Conservation (phyloP, 2,888 invertebrate genomes). For the Bibio marci region DNA sequence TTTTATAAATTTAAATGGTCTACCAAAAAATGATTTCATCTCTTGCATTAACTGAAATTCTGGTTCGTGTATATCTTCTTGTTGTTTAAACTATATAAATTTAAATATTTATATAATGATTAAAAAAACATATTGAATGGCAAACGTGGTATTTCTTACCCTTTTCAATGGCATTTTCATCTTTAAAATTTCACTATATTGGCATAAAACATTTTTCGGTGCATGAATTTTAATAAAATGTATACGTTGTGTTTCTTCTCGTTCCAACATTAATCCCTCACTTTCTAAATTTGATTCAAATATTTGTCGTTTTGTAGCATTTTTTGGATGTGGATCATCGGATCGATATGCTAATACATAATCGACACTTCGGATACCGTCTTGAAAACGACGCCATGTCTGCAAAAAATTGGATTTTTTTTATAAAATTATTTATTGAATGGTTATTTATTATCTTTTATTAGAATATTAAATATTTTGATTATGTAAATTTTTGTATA, state of each 20-base stretch:
- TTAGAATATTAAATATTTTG: constrained; percentile 9
- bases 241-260: constrained; percentile 41
- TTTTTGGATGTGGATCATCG: constrained; percentile 21
- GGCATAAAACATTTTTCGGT: constrained; percentile 47
- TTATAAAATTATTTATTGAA: too few species aligned
- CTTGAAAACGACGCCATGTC: constrained; percentile 35
- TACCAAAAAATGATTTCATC: constrained; percentile 30
- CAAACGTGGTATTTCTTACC: constrained; percentile 29
- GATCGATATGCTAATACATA: constrained; percentile 44
- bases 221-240: constrained; percentile 59
- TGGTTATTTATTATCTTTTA: too few species aligned
- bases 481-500: constrained; percentile 12
- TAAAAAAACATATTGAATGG: not conserved
- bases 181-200: constrained; percentile 61
- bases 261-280: constrained; percentile 42
- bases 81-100: constrained; percentile 23
- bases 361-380: constrained; percentile 36
- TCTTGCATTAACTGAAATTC: constrained; percentile 28
- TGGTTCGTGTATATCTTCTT: constrained; percentile 24
- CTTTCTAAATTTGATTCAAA: constrained; percentile 43
- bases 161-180: constrained; percentile 59
- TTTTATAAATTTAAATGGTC: constrained; percentile 35
- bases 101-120: not conserved
- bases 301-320: constrained; percentile 30
- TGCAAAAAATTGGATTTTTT: too few species aligned